Base-by-base conservation (phyloP, 1,140 invertebrate species). In the Trichonephila clavipes region DNA sequence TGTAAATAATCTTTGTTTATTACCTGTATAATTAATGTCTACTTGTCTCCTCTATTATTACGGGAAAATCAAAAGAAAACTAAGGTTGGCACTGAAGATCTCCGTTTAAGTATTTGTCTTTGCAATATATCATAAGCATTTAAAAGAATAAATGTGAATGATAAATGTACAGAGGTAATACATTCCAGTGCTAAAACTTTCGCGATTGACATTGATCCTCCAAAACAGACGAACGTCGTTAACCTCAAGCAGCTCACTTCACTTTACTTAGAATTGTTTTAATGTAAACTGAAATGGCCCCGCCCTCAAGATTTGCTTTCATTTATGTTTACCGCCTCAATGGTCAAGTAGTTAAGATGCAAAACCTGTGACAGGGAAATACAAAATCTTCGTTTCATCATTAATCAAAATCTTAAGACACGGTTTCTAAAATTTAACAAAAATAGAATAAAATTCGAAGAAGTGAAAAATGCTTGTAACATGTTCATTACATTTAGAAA, bases 191-290 rank as follows among this genome's bases (percentile, higher is more conserved):
- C 86, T 61, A 88, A 88, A 93, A 93, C 83, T 93, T 93, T 88
- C 92, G 18, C 92, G 92, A 93, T 93, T 93, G 92, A 93, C 92
- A 93, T 93, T 93, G 92, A 93, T 88, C 91, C 66, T 93, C 92
- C 34, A 69, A 87, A 93, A 93, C 92, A 93, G 92, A 92, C 90
- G 90, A 93, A 93, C 92, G 92, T 93, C 92, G 92, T 93, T 93
- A 88, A 93, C 92, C 92, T 51, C 92, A 34, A 88, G n/a, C 21
- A 44, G 24, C 72, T 88, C 64, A 51, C 92, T 93, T 93, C 92
- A 93, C 92, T 93, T 93, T 58, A 81, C 18, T 69, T 82, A 24
- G 44, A 77, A 81, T 24, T 40, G n/a, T 40, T 44, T 14, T 40
- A 14, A 14, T 19, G n/a, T 21, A 28, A 90, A 90, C 28, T 62